Conservation (phyloP, 1,140 invertebrate species). For the Drosophila kikkawai region DNA sequence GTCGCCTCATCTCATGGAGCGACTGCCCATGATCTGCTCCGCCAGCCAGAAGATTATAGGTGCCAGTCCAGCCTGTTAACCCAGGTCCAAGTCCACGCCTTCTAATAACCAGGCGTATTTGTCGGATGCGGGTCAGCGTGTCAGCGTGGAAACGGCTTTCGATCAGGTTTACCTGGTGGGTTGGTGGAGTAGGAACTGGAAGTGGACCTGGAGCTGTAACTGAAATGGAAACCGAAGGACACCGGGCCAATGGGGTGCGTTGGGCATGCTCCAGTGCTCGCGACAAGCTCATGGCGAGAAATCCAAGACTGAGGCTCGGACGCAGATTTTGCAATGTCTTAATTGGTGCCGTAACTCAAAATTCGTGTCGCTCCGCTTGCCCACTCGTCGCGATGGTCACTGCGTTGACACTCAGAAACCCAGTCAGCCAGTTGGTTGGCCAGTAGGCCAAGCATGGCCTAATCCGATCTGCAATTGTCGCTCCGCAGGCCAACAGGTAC, state of each 20-base stretch:
- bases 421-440: constrained; percentile 15
- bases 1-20: constrained; percentile 4
- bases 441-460: constrained; percentile 24
- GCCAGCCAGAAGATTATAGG: constrained; percentile 27
- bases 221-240: constrained; percentile 22
- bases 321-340: constrained; percentile 28
- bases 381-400: constrained; percentile 38
- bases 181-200: constrained; percentile 13
- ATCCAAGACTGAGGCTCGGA: constrained; percentile 3
- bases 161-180: constrained; percentile 4
- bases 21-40: constrained; percentile 3
- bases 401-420: constrained; percentile 45
- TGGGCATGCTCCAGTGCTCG: constrained; percentile 19
- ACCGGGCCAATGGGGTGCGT: not conserved
- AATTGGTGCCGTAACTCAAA: constrained; percentile 33
- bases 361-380: constrained; percentile 40
- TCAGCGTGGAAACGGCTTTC: constrained; percentile 35
- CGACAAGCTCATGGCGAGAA: constrained; percentile 41
- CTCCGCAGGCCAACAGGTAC: constrained; percentile 33
- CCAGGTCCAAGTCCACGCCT: constrained; percentile 30
- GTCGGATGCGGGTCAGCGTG: constrained; percentile 35
- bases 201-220: not conserved
- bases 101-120: constrained; percentile 3
- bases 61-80: constrained; percentile 6
- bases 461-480: constrained; percentile 47